Base-by-base conservation (phyloP, 2,113 vertebrate species). In the Cephalophus harveyi region DNA sequence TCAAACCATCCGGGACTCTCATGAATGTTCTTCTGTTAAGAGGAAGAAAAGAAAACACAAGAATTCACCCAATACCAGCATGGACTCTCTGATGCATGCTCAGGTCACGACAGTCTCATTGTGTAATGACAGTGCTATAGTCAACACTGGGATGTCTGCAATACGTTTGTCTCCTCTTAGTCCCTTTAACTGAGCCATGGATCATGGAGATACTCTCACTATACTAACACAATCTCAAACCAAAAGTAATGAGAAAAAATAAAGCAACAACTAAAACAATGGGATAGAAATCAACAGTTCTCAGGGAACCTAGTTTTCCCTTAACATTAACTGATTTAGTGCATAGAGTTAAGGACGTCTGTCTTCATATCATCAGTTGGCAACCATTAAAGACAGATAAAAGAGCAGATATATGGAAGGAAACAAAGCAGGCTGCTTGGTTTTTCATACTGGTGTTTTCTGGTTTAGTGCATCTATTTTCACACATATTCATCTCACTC, bases 191-290 rank as follows among this genome's bases (percentile, higher is more conserved):
- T 87, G 33, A 52, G 27, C 33, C 13, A 27, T 62, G 19, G 15
- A 81, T 87, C 89, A 46, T 3, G n/a, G 33, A 67, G 43, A 19
- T 64, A 21, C 33, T n/a, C 23, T 84, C 7, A 21, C 5, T 82
- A 36, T 48, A 93, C 13, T 46, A 33, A 87, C 84, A 89, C 28
- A 92, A 91, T 50, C 67, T 33, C 78, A 60, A 90, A 85, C 14
- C 40, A 48, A 91, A n/a, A 54, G 13, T 36, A 83, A 87, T 57
- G 11, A 88, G 54, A 62, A 43, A 74, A 93, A 76, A 33, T 13
- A 85, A 71, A 95, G 55, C 8, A 52, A 78, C 62, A 90, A 67
- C 46, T 78, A 13, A 96, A 97, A 84, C 21, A 92, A 48, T 28
- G 3, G 19, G 50, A 14, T 28, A 91, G 81, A 95, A 83, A 96